A percentile compares a stretch with the other conserved stretches of the same genome.
These are phyloP conservation scores for Pyralis farinalis DNA, from an alignment of 2,888 invertebrate genomes.

Conservation along the genomic window DNA sequence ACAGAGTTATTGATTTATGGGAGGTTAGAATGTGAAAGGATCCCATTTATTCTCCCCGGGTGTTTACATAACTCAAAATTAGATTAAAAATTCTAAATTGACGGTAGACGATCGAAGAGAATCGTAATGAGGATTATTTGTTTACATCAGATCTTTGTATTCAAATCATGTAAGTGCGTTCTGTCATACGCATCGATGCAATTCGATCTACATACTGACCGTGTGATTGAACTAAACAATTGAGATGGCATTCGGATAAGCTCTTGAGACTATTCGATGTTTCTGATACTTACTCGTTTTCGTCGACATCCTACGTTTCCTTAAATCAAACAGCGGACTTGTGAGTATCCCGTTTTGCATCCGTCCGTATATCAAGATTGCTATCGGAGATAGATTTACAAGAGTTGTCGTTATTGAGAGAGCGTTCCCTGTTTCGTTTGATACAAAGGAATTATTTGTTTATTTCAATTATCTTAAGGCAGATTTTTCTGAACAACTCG, in stretches of 20 bases:
- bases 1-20: slow-evolving; percentile 64
- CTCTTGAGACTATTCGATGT: slow-evolving; percentile 40
- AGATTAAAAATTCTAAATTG: slow-evolving; percentile 31
- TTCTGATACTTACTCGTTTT: slow-evolving; percentile 39
- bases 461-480: slow-evolving; percentile 43
- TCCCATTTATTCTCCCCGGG: slow-evolving; percentile 52
- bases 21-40: slow-evolving; percentile 41
- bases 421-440: slow-evolving; percentile 53
- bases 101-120: neutral
- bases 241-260: slow-evolving; percentile 59
- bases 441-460: slow-evolving; percentile 59
- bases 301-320: slow-evolving; percentile 49
- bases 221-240: slow-evolving; percentile 57
- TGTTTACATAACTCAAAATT: slow-evolving; percentile 38
- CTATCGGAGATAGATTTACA: slow-evolving; percentile 79
- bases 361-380: slow-evolving; percentile 79
- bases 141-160: slow-evolving; percentile 18
- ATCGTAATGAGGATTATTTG: neutral
- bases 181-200: slow-evolving; percentile 26
- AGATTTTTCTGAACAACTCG: slow-evolving; percentile 23
- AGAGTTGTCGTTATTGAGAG: slow-evolving; percentile 63
- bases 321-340: slow-evolving; percentile 64
- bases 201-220: slow-evolving; percentile 40
- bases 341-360: slow-evolving; percentile 74
- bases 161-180: slow-evolving; percentile 19